A percentile compares a stretch with the other conserved stretches of the same genome.
Evolutionary conservation across 2,113 vertebrate genomes (phyloP).

Genomic region (Cynocephalus volans): DNA sequence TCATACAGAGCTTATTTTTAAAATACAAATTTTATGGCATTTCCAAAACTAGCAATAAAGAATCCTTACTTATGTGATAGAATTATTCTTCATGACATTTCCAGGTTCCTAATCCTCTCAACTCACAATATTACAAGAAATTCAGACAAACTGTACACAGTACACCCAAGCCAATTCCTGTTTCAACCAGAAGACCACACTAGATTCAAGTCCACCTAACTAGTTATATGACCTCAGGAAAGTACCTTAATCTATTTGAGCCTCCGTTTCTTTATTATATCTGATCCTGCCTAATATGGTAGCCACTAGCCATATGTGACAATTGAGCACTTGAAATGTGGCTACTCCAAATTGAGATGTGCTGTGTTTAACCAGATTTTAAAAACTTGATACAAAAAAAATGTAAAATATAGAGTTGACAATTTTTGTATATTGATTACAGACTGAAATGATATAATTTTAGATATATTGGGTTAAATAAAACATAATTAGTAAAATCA

Average conservation of each 20-base stretch:
- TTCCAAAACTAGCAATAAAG: not conserved
- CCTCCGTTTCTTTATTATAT: not conserved
- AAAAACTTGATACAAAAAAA: not conserved
- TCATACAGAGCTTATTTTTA: not conserved
- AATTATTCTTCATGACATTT: not conserved
- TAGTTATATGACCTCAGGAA: not conserved
- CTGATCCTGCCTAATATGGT: not conserved
- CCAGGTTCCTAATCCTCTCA: not conserved
- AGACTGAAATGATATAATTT: constrained; percentile 18
- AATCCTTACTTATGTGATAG: not conserved
- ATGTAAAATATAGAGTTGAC: not conserved
- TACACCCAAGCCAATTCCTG: not conserved
- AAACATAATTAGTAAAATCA: constrained; percentile 6
- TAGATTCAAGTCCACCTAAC: not conserved
- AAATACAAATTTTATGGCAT: not conserved
- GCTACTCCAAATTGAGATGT: not conserved
- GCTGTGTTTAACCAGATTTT: not conserved
- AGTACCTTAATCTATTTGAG: not conserved
- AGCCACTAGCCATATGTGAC: not conserved
- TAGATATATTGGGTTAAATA: not conserved
- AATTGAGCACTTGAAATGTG: not conserved
- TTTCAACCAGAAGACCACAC: not conserved
- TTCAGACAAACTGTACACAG: not conserved
- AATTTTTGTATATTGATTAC: not conserved
- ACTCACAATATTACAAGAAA: not conserved